A percentile compares a stretch with the other conserved stretches of the same genome.
phyloP scores from a whole-genome alignment of 2,888 invertebrate species.

The Sarcophaga rosellei region DNA sequence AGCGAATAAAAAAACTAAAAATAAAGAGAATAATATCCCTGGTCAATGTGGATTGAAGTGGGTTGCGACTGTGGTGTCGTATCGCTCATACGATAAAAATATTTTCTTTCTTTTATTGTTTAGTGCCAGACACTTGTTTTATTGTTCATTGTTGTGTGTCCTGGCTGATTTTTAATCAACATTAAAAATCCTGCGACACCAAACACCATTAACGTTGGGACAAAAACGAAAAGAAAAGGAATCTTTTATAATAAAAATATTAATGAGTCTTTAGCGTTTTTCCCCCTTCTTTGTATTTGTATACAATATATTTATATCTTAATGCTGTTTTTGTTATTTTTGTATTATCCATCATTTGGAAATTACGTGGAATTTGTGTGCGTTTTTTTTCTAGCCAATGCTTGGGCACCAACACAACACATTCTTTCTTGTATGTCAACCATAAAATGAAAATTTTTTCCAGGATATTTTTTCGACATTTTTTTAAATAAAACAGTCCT shows the following conservation, averaged over 20 bases:
- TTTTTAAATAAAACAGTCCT: conserved; percentile 40
- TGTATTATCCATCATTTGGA: conserved; percentile 54
- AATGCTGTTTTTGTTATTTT: conserved; percentile 42
- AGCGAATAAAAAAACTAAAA: too few relatives aligned
- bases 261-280: conserved; percentile 78
- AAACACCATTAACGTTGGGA: conserved; percentile 53
- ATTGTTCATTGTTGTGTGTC: conserved; percentile 57
- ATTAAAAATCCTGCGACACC: conserved; percentile 62
- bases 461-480: not conserved
- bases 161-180: conserved; percentile 67
- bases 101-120: conserved; percentile 44
- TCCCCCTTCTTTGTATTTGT: conserved; percentile 20
- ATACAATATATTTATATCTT: conserved; percentile 13
- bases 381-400: not conserved
- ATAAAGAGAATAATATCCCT: not conserved
- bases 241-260: conserved; percentile 69
- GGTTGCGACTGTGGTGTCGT: not conserved
- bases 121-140: conserved; percentile 56
- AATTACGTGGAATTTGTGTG: conserved; percentile 60
- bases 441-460: conserved; percentile 44
- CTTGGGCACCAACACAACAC: not conserved
- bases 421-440: conserved; percentile 8
- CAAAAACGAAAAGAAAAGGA: conserved; percentile 43
- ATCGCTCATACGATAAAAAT: not conserved
- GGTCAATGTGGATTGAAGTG: not conserved